Evolutionary conservation across 1,140 invertebrate species (phyloP), one percentile per base, ranked within the genome.

Genomic region (Meloidogyne floridensis): DNA sequence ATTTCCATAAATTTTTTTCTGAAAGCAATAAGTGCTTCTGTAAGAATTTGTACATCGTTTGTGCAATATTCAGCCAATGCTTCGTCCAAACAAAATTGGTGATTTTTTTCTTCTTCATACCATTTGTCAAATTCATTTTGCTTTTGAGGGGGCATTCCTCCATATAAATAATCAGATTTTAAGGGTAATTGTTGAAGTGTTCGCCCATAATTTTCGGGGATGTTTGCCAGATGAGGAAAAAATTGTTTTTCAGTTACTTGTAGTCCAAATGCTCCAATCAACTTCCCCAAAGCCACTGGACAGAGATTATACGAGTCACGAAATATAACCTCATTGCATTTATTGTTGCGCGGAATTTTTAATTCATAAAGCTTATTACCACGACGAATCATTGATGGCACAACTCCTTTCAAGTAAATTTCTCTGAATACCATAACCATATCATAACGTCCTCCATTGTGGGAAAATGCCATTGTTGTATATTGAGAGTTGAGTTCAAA

Each of bases 181-280:
- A 51, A 53, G 10, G 72, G 72, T 15, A 74, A 15, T n/a, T 11
- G n/a, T 11, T 10, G 13, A 43, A 74, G 72, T 15, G 15, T 53
- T 15, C 72, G 13, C 15, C 18, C 72, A n/a, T 74, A 74, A 15
- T 74, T 74, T n/a, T 15, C n/a, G 13, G 47, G 43, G 43, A 74
- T 53, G 15, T 74, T 74, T 6, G 72, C 72, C 13, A 74, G 18
- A 74, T 74, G 72, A 0, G 72, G 72, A 18, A 74, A 20, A 20
- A 20, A 0, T 20, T 20, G 20, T 20, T 20, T 20, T 20, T 20
- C 20, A 20, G 20, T 20, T 13, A 74, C 72, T 6, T 6, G 13
- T 10, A 74, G n/a, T n/a, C 72, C 72, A 53, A 74, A 74, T 74
- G 72, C 72, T 0, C 72, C 72, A 13, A 53, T 43, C 2, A 74